These are phyloP conservation scores for Percina caprodes DNA, from an alignment of 2,113 vertebrate species.

Conservation along the genomic window DNA sequence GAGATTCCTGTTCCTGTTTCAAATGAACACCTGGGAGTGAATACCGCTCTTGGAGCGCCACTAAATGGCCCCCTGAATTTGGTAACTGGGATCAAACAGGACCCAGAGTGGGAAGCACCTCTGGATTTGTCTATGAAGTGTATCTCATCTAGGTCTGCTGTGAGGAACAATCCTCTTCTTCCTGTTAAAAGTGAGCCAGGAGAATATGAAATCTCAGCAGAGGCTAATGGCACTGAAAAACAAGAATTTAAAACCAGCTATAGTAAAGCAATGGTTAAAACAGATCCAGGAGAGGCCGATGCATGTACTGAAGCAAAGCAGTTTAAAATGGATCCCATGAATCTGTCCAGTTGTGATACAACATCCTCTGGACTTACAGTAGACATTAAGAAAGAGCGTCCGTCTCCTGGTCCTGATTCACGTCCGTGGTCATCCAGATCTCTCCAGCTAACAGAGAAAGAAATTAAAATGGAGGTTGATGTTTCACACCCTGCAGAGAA, in stretches of 20 bases:
- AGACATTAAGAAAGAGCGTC: slow-evolving; percentile 56
- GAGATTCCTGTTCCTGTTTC: background rate
- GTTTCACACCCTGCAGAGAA: slow-evolving; percentile 10
- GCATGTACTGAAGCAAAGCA: background rate
- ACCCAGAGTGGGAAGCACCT: slow-evolving; percentile 28
- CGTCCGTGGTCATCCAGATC: background rate
- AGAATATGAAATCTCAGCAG: slow-evolving; percentile 41
- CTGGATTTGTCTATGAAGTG: slow-evolving; percentile 70
- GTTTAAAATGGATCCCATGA: slow-evolving; percentile 4
- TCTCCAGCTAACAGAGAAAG: slow-evolving; percentile 2
- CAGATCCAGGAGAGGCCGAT: background rate
- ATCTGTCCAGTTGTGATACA: background rate
- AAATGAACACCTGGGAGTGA: background rate
- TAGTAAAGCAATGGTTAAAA: background rate
- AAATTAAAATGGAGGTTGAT: slow-evolving; percentile 49
- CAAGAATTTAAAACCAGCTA: background rate
- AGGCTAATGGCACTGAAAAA: background rate
- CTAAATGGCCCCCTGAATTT: slow-evolving; percentile 27
- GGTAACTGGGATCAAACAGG: background rate
- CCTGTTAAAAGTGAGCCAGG: slow-evolving; percentile 60
- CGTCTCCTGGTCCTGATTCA: background rate
- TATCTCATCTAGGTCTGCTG: background rate
- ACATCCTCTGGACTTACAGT: background rate
- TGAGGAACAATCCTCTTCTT: background rate
- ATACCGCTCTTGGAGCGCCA: background rate